These are phyloP conservation scores for Eolophus roseicapilla DNA, from an alignment of 2,113 vertebrate genomes.

Conservation along the genomic window DNA sequence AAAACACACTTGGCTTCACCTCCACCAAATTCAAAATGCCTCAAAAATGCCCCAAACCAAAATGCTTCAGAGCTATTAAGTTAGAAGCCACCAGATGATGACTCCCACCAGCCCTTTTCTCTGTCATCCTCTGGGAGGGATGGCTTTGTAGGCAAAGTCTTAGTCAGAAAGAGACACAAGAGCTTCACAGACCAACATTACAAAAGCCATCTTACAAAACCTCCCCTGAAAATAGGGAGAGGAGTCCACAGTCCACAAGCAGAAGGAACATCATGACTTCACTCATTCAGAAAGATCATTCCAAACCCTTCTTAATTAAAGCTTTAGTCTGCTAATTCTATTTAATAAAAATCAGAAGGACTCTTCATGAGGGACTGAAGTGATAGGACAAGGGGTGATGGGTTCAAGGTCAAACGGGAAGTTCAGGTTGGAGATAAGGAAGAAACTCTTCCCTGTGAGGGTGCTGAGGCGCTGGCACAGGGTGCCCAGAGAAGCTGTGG, in stretches of 20 bases:
- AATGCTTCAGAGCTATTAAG: not conserved
- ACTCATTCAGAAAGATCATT: not conserved
- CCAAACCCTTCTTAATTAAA: constrained; percentile 1
- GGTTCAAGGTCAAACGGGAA: not conserved
- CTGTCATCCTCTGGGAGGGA: not conserved
- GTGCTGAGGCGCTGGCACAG: too few species aligned
- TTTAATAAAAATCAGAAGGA: not conserved
- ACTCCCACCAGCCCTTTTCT: not conserved
- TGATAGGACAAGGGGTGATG: too few species aligned
- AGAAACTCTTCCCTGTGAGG: not conserved
- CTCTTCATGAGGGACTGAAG: not conserved
- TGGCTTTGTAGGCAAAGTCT: not conserved
- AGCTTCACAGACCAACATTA: not conserved
- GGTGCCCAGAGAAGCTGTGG: not conserved
- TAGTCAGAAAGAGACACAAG: not conserved
- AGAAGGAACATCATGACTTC: not conserved
- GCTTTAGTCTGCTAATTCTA: not conserved
- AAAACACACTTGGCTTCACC: not conserved
- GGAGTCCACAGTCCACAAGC: not conserved
- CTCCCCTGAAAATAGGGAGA: not conserved
- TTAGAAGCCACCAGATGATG: not conserved
- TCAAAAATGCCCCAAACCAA: not conserved
- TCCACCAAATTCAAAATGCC: not conserved
- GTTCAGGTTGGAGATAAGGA: not conserved
- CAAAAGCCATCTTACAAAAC: not conserved